phyloP scores from a whole-genome alignment of 2,888 invertebrate genomes.

The Cantharis nigra region DNA sequence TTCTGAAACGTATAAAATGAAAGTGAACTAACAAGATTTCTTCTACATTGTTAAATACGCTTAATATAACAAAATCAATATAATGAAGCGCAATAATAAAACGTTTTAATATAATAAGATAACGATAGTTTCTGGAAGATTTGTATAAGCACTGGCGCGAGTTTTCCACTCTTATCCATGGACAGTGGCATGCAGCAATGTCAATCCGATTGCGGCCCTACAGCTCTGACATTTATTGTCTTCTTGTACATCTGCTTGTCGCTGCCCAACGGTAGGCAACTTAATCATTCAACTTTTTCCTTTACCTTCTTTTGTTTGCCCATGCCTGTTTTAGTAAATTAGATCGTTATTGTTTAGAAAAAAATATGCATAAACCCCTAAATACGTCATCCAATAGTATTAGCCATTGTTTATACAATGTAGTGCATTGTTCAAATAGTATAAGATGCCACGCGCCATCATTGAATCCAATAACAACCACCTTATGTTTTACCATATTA shows the following conservation, averaged over 20 bases:
- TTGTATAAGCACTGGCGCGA: constrained; percentile 46
- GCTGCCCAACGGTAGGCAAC: constrained; percentile 55
- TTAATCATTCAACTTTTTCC: neutral
- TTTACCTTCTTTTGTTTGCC: neutral
- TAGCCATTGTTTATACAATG: neutral
- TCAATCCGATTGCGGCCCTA: constrained; percentile 53
- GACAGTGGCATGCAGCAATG: constrained; percentile 55
- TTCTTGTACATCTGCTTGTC: constrained; percentile 57
- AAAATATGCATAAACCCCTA: neutral
- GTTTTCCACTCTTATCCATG: constrained; percentile 48
- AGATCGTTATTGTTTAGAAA: neutral
- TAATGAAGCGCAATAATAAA: constrained; percentile 38
- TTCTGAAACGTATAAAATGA: constrained; percentile 42
- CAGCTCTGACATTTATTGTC: constrained; percentile 55
- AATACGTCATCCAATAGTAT: neutral
- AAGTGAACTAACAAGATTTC: constrained; percentile 41
- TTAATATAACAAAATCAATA: constrained; percentile 35
- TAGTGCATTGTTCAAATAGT: neutral
- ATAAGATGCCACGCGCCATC: neutral
- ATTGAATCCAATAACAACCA: neutral
- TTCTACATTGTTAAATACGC: constrained; percentile 22
- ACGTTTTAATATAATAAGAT: constrained; percentile 27
- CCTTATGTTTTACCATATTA: neutral
- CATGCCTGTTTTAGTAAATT: neutral
- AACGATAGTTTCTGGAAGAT: constrained; percentile 42